phyloP scores from a whole-genome alignment of 1,140 invertebrate species.

The Archegozetes longisetosus region DNA sequence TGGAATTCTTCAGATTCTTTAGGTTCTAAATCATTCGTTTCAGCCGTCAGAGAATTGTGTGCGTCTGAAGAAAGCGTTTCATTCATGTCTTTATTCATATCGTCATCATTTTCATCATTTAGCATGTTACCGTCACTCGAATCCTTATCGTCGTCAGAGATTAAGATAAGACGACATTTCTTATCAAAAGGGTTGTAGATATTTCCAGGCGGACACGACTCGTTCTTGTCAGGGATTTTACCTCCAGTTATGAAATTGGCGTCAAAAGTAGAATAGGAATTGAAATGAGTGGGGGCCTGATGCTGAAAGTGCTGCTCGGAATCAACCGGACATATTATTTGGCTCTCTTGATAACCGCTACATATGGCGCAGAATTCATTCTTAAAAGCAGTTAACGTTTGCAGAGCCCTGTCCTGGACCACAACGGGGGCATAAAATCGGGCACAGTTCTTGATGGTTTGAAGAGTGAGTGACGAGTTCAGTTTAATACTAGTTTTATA shows the following conservation, averaged over 20 bases:
- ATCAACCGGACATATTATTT: not conserved
- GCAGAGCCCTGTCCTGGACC: not conserved
- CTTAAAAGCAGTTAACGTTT: conserved; percentile 8
- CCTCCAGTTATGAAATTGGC: not conserved
- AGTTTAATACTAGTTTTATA: not conserved
- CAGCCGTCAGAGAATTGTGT: too few species aligned
- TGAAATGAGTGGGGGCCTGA: not conserved
- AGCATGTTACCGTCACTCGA: too few species aligned
- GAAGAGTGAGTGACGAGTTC: not conserved
- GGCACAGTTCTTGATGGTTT: conserved; percentile 6
- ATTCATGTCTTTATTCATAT: too few species aligned
- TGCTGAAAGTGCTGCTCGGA: not conserved
- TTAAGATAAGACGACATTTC: too few species aligned
- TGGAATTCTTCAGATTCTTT: too few species aligned
- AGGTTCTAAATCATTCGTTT: too few species aligned
- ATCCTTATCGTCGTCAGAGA: too few species aligned
- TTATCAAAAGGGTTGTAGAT: not conserved
- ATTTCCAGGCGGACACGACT: not conserved
- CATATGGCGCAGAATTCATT: conserved; percentile 11
- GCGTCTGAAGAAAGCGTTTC: too few species aligned
- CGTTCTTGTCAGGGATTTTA: not conserved
- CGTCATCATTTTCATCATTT: too few species aligned
- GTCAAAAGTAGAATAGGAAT: not conserved
- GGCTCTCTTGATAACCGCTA: not conserved
- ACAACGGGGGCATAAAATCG: conserved; percentile 8